Evolutionary conservation across 2,797 vertebrate genomes (phyloP).

Genomic region (Oophaga sylvatica): DNA sequence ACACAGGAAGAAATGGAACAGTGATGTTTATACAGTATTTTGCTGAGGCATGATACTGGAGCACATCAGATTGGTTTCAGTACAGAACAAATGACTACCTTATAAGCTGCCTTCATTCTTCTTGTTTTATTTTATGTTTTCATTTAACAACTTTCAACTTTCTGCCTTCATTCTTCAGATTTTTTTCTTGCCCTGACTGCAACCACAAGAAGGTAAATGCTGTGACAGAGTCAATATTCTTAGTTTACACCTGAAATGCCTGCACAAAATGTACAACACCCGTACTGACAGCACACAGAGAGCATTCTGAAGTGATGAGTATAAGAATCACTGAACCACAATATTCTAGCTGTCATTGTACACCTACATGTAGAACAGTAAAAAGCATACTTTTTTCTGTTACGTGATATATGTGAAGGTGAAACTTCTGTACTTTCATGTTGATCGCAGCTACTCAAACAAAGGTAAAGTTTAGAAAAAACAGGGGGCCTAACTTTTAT

Average conservation of each 20-base stretch:
- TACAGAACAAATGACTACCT: conserved; percentile 10
- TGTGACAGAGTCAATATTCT: conserved; percentile 39
- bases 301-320: conserved; percentile 60
- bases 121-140: conserved; percentile 48
- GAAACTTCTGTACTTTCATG: not conserved
- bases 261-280: conserved; percentile 60
- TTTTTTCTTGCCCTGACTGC: conserved; percentile 56
- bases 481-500: not conserved
- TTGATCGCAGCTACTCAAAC: not conserved
- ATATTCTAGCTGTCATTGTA: conserved; percentile 1
- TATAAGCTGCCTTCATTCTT: conserved; percentile 56
- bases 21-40: conserved; percentile 29
- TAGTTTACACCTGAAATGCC: conserved; percentile 64
- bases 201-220: conserved; percentile 36
- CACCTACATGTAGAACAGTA: not conserved
- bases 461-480: not conserved
- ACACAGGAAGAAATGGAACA: conserved; percentile 6
- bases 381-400: not conserved
- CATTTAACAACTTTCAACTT: too few relatives aligned
- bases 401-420: not conserved
- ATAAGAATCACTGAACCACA: conserved; percentile 51
- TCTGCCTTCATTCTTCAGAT: conserved; percentile 58
- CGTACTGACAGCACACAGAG: not conserved
- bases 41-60: conserved; percentile 21
- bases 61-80: conserved; percentile 1